Evolutionary conservation across 2,888 invertebrate genomes (phyloP).

Genomic region (Erebia palarica): DNA sequence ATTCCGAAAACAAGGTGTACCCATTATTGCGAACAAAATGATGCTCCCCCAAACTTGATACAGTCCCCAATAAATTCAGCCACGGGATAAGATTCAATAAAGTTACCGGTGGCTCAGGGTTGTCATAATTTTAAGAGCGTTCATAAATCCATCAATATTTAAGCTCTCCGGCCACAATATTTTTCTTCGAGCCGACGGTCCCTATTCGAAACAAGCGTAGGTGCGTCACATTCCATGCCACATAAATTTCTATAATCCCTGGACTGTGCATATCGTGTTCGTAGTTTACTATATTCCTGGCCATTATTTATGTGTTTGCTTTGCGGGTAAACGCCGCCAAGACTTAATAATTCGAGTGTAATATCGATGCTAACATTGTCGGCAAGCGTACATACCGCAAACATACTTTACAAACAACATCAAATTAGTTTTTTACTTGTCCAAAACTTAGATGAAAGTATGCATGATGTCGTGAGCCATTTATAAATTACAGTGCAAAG

Average conservation of each 20-base stretch:
- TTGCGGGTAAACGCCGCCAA: conserved; percentile 66
- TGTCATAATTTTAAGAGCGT: conserved; percentile 78
- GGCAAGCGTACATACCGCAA: conserved; percentile 43
- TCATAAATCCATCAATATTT: conserved; percentile 81
- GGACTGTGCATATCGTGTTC: conserved; percentile 62
- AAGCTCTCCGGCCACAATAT: conserved; percentile 76
- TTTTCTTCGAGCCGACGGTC: conserved; percentile 64
- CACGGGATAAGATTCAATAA: conserved; percentile 73
- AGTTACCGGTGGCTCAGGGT: conserved; percentile 64
- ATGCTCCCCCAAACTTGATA: conserved; percentile 60
- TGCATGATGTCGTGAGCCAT: neutral
- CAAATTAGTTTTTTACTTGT: conserved; percentile 36
- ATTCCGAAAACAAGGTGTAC: conserved; percentile 40
- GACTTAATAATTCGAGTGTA: conserved; percentile 67
- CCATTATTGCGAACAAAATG: conserved; percentile 53
- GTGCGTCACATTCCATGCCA: conserved; percentile 74
- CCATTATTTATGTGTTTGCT: conserved; percentile 72
- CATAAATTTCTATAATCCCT: conserved; percentile 78
- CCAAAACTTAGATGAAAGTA: conserved; percentile 11
- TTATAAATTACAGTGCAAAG: neutral
- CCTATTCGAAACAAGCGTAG: conserved; percentile 50
- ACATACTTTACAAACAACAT: conserved; percentile 26
- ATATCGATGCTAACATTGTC: conserved; percentile 57
- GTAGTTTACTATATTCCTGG: conserved; percentile 65
- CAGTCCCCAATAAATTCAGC: conserved; percentile 68